Percentiles rank a stretch among this genome's conserved stretches.
Evolutionary conservation across 2,888 invertebrate species (phyloP).

Genomic region (Stenotaenia linearis): DNA sequence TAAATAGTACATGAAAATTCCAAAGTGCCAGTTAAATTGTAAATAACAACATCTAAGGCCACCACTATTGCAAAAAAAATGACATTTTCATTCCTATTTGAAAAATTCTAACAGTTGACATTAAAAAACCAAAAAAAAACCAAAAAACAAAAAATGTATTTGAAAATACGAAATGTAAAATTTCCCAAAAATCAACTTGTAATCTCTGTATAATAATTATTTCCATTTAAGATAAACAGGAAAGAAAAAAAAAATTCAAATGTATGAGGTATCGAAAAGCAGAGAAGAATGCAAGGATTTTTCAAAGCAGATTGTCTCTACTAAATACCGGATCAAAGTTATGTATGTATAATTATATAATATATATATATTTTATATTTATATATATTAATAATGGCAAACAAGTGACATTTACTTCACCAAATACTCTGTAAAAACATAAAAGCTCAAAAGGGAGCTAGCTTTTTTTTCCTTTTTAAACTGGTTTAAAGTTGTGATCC

Average conservation of each 20-base stretch:
- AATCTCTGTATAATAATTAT: slow-evolving; percentile 29
- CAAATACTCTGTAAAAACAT: slow-evolving; percentile 28
- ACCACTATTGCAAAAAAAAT: slow-evolving; percentile 27
- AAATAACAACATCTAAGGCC: slow-evolving; percentile 28
- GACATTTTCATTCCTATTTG: neutral
- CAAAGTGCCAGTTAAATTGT: neutral
- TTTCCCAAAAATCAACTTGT: slow-evolving; percentile 30
- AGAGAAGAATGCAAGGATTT: slow-evolving; percentile 24
- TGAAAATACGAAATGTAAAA: slow-evolving; percentile 24
- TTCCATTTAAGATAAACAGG: neutral
- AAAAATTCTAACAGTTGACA: neutral
- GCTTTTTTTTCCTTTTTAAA: slow-evolving; percentile 16
- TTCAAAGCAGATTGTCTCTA: neutral
- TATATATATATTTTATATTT: neutral
- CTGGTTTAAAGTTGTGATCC: slow-evolving; percentile 31
- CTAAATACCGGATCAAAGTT: neutral
- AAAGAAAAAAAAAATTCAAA: slow-evolving; percentile 19
- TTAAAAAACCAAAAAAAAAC: neutral
- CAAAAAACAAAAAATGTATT: neutral
- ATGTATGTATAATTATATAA: neutral
- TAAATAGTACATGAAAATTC: neutral
- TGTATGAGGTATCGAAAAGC: slow-evolving; percentile 3
- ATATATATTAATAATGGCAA: neutral
- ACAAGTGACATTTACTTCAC: slow-evolving; percentile 20
- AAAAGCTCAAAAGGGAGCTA: slow-evolving; percentile 33